These are phyloP conservation scores for Crotalus tigris DNA, from an alignment of 2,113 vertebrate species.

Conservation along the genomic window DNA sequence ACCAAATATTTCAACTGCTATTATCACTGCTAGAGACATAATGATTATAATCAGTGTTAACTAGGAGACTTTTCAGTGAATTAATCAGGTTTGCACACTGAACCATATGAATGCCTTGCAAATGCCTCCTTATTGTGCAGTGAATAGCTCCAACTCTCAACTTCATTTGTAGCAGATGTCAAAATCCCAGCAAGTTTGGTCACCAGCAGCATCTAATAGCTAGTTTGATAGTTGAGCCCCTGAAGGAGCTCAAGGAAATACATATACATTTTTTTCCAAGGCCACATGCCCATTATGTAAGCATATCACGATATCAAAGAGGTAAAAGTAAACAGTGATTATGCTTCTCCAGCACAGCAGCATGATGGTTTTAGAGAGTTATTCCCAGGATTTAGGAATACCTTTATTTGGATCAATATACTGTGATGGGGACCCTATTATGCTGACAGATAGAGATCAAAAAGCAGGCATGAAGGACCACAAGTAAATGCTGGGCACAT, in stretches of 20 bases:
- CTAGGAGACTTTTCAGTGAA: background rate
- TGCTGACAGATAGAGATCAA: background rate
- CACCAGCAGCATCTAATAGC: slow-evolving; percentile 29
- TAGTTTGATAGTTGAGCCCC: slow-evolving; percentile 28
- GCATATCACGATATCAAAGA: slow-evolving; percentile 4
- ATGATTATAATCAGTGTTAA: background rate
- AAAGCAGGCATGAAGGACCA: background rate
- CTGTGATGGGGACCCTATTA: background rate
- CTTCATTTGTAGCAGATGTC: slow-evolving; percentile 4
- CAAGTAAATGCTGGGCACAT: background rate
- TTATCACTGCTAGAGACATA: background rate
- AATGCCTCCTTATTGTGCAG: slow-evolving; percentile 16
- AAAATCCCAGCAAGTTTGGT: slow-evolving; percentile 11
- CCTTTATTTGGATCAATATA: background rate
- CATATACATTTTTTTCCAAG: slow-evolving; percentile 25
- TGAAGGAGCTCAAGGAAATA: slow-evolving; percentile 24
- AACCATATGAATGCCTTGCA: background rate
- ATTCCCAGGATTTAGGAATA: background rate
- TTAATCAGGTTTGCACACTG: background rate
- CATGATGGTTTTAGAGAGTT: slow-evolving; percentile 19
- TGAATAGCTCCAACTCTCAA: slow-evolving; percentile 18
- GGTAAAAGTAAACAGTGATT: slow-evolving; percentile 24
- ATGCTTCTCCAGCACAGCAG: slow-evolving; percentile 30
- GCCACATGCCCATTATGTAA: slow-evolving; percentile 22
- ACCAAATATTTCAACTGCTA: background rate